Base-by-base conservation (phyloP, 2,888 invertebrate genomes). In the Drosophila stalkeri region DNA sequence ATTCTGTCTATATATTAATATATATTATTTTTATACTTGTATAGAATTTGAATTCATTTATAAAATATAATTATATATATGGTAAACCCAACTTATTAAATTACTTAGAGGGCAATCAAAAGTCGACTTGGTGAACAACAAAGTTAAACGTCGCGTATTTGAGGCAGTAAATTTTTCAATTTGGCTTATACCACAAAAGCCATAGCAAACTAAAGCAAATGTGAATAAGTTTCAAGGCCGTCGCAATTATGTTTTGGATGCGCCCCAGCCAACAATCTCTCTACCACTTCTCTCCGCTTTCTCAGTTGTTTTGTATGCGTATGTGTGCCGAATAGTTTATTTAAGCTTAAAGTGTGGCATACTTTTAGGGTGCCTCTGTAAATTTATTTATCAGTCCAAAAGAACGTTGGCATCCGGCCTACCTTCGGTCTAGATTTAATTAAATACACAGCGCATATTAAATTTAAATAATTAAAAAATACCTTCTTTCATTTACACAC, bases 401-500 rank as follows among this genome's bases (percentile, higher is more conserved):
- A 55, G 60, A 70, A 16, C 65, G 66, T 8, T 31, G 16, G 46
- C 11, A 31, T 31, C 27, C 20, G 11, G 54, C 39, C 18, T 35
- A 5, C 18, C 39, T 20, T 18, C 12, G 44, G 23, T 33, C 41
- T 52, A 62, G 41, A 71, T 89, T 81, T 84, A 80, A 86, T 84
- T 83, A 77, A 89, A 82, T 77, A 63, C 64, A 52, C 46, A 44
- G 39, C 39, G 54, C 62, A 74, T 70, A 72, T 68, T 67, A 71
- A 81, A 87, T 75, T 72, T 72, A 75, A 84, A 84, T 87, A 89
- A 89, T 89, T 87, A 75, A 84, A 84, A 84, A 80, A 72, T 69
- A 43, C 47, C 44, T 59, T 72, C 7, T 60, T 73, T 41, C 47
- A 65, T 66, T 74, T 69, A 43, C 65, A 39, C 20, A 59, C 49